Base-by-base conservation (phyloP, 2,888 invertebrate species). In the Amphipoea oculea region DNA sequence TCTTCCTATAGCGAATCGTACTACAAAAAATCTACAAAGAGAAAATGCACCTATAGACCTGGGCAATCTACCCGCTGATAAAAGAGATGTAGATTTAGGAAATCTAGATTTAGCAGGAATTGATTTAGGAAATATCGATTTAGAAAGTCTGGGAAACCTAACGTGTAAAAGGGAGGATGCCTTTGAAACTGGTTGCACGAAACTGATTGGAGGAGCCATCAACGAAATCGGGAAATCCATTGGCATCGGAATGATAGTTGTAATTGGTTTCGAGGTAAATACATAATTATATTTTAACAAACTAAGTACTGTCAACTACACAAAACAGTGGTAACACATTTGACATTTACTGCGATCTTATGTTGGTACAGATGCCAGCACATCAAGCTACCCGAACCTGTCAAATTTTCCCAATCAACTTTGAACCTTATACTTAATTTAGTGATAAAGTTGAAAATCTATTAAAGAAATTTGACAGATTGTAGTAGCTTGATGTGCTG, bases 161-260 rank as follows among this genome's bases (percentile, higher is more conserved):
- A n/a, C 42, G 4, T 86, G 88, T 54, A 20, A 54, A 3, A 84
- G 29, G 60, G 77, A 87, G 3, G 63, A 86, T 7, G 69, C 88
- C 0, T 85, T 36, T n/a, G n/a, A 81, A 68, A 54, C 36, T 1
- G 88, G 88, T 1, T 88, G 88, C 40, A 82, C 67, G 6, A 29
- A 51, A 0, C 6, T 71, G 17, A n/a, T 86, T 29, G 77, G 51
- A 51, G 29, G 12, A 12, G 36, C 45, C 14, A 3, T 86, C 9
- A 54, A 5, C 3, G 17, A 9, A 0, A 1, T 73, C 11, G 54
- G 42, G 0, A 67, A 29, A 17, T 14, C 0, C 1, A 17, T 73
- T 6, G 73, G 73, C 42, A 62, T 63, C n/a, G 75, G 29, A 36
- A 14, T 81, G 6, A 66, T 86, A 45, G 2, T 60, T 3, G 7